Conservation (phyloP, 2,113 vertebrate species). For the Ammodytes marinus region DNA sequence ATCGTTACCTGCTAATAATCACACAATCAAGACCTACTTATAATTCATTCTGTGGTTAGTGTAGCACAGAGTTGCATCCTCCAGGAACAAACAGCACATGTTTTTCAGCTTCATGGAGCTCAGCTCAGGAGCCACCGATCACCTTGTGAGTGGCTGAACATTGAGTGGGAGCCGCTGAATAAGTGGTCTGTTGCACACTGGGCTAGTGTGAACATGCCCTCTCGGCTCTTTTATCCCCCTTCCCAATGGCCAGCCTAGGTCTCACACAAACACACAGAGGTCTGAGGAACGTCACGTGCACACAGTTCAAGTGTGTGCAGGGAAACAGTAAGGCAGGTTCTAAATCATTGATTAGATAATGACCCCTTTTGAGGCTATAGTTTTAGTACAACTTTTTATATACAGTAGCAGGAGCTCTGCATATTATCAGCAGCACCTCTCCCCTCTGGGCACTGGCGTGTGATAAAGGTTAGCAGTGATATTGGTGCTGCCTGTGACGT, state of each 20-base stretch:
- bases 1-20: not conserved
- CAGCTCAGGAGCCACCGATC: not conserved
- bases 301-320: not conserved
- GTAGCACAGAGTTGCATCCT: not conserved
- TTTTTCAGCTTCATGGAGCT: conserved; percentile 11
- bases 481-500: conserved; percentile 43
- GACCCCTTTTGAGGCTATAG: conserved; percentile 18
- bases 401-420: not conserved
- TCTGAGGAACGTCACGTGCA: conserved; percentile 15
- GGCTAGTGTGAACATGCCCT: conserved; percentile 36
- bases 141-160: conserved; percentile 7
- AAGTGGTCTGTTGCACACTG: conserved; percentile 34
- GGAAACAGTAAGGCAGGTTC: conserved; percentile 16
- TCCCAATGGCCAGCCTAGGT: not conserved
- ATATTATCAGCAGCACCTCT: conserved; percentile 18
- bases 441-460: not conserved
- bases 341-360: conserved; percentile 11
- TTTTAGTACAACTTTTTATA: conserved; percentile 15
- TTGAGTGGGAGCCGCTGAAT: not conserved
- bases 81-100: conserved; percentile 12
- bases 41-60: not conserved
- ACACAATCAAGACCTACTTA: not conserved
- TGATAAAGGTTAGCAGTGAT: conserved; percentile 41
- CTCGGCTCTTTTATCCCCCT: conserved; percentile 24
- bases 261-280: not conserved